phyloP scores from a whole-genome alignment of 2,888 invertebrate genomes.

The Brenthis daphne region DNA sequence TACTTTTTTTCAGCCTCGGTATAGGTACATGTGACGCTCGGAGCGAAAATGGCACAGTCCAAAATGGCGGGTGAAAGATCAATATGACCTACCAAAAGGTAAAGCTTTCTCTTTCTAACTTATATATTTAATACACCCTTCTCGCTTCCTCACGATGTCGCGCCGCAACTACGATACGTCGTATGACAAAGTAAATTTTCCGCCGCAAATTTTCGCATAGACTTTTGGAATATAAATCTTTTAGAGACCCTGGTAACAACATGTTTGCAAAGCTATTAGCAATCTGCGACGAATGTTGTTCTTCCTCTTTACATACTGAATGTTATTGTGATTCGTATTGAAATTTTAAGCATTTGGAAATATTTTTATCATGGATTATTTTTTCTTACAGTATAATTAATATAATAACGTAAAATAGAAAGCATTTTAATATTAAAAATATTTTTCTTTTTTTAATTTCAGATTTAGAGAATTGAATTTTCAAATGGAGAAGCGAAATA shows the following conservation, averaged over 20 bases:
- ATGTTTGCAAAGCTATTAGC: slow-evolving; percentile 70
- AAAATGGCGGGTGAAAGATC: slow-evolving; percentile 83
- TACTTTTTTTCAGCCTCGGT: slow-evolving; percentile 61
- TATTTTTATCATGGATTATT: background rate
- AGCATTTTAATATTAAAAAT: background rate
- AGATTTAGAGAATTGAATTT: slow-evolving; percentile 23
- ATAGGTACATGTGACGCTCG: slow-evolving; percentile 70
- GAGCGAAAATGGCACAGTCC: slow-evolving; percentile 75
- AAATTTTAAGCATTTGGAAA: background rate
- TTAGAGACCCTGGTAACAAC: slow-evolving; percentile 47
- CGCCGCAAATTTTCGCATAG: slow-evolving; percentile 62
- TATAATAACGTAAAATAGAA: background rate
- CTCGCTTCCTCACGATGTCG: slow-evolving; percentile 61
- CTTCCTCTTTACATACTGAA: slow-evolving; percentile 15
- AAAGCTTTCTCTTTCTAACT: slow-evolving; percentile 56
- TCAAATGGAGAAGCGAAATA: no score
- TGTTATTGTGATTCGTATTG: slow-evolving; percentile 9
- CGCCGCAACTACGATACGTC: slow-evolving; percentile 72
- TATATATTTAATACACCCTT: slow-evolving; percentile 43
- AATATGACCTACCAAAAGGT: slow-evolving; percentile 80
- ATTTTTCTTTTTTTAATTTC: background rate
- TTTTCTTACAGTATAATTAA: background rate
- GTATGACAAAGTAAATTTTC: slow-evolving; percentile 66
- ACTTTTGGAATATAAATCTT: slow-evolving; percentile 51
- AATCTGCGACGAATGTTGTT: slow-evolving; percentile 62